Evolutionary conservation across 1,140 invertebrate species (phyloP).

Genomic region (Euwallacea similis): DNA sequence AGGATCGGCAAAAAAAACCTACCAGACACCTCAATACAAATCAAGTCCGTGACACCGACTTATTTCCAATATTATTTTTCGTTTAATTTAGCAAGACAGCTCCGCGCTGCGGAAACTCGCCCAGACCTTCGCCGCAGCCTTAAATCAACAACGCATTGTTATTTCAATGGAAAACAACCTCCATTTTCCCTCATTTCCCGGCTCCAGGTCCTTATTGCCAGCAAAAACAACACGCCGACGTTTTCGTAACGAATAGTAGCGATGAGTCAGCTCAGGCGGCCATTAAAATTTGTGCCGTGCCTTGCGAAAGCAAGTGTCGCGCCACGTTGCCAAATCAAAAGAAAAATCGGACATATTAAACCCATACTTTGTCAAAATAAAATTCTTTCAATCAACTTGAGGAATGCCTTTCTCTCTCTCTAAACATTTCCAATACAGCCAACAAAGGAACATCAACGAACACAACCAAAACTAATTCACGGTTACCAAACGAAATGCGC

Average conservation of each 20-base stretch:
- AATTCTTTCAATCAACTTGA: no score
- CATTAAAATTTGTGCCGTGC: slow-evolving; percentile 34
- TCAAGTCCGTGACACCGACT: background rate
- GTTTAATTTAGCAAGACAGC: background rate
- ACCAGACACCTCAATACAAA: no score
- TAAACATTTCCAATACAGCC: no score
- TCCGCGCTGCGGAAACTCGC: no score
- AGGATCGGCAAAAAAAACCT: no score
- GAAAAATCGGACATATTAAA: no score
- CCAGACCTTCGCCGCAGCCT: slow-evolving; percentile 2
- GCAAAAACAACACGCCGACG: slow-evolving; percentile 36
- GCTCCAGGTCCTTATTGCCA: background rate
- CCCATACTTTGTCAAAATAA: no score
- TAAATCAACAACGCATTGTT: slow-evolving; percentile 27
- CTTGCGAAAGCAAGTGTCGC: slow-evolving; percentile 37
- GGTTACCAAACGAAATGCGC: slow-evolving; percentile 30
- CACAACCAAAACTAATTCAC: slow-evolving; percentile 9
- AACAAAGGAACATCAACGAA: background rate
- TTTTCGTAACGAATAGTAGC: slow-evolving; percentile 30
- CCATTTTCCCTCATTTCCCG: slow-evolving; percentile 16
- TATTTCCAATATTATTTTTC: slow-evolving; percentile 2
- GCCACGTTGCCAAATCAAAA: slow-evolving; percentile 21
- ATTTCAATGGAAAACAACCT: slow-evolving; percentile 22
- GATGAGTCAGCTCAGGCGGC: slow-evolving; percentile 38
- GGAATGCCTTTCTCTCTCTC: no score